Evolutionary conservation across 2,888 invertebrate genomes (phyloP).

Genomic region (Calliopum simillimum): DNA sequence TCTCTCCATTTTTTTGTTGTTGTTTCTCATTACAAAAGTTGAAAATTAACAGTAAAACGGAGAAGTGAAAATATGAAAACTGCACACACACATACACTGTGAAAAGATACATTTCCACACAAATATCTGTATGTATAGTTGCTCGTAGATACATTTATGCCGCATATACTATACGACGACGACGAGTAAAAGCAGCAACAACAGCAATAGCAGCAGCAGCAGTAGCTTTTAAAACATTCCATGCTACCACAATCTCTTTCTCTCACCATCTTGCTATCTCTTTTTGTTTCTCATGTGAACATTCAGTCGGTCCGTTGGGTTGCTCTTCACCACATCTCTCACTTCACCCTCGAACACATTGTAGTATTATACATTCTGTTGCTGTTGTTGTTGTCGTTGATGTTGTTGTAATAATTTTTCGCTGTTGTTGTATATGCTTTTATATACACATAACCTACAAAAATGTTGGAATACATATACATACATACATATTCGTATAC

Average conservation of each 20-base stretch:
- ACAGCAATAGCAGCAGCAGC: neutral
- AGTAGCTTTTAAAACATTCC: slow-evolving; percentile 38
- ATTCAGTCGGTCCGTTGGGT: slow-evolving; percentile 37
- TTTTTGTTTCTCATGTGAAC: slow-evolving; percentile 25
- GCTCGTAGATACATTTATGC: slow-evolving; percentile 22
- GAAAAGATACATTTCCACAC: slow-evolving; percentile 44
- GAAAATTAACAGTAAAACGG: slow-evolving; percentile 41
- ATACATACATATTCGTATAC: slow-evolving; percentile 31
- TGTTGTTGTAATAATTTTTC: neutral
- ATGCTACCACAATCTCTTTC: slow-evolving; percentile 23
- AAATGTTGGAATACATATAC: slow-evolving; percentile 55
- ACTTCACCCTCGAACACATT: slow-evolving; percentile 39
- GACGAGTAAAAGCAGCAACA: neutral
- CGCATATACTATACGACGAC: slow-evolving; percentile 29
- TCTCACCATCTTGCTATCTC: slow-evolving; percentile 3
- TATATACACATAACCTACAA: slow-evolving; percentile 66
- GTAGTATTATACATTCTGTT: neutral
- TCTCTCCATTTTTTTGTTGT: slow-evolving; percentile 39
- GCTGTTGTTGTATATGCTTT: slow-evolving; percentile 40
- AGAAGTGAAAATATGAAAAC: slow-evolving; percentile 39
- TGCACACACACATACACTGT: slow-evolving; percentile 27
- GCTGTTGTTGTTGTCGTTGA: slow-evolving; percentile 9
- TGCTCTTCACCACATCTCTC: slow-evolving; percentile 42
- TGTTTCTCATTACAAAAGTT: slow-evolving; percentile 47
- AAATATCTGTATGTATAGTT: slow-evolving; percentile 38